Base-by-base conservation (phyloP, 2,797 vertebrate genomes). In the Thunnus albacares region DNA sequence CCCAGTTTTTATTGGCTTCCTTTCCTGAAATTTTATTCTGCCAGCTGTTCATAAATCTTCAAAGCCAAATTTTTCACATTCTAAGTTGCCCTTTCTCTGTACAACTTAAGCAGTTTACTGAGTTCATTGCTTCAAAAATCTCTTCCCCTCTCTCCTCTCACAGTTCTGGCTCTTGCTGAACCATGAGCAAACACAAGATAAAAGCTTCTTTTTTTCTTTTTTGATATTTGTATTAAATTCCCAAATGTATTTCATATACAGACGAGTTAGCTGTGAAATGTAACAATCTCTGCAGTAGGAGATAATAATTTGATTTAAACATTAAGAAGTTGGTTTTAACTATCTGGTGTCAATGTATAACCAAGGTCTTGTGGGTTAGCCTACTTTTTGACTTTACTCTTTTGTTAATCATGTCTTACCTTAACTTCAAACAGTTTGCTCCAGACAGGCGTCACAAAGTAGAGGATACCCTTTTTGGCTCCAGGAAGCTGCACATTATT, bases 401-500 rank as follows among this genome's bases (percentile, higher is more conserved):
- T 43, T 65, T 10, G 67, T 58, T 30, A 10, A 66, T 5, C 55
- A 33, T 47, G 35, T 72, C 77, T 91, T 80, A 96, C 96, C 94
- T 96, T 93, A 10, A 95, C 91, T 87, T 95, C 89, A 71, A 94
- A 90, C 14, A 95, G 91, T 84, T 93, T 94, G 71, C 79, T 82
- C 95, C 95, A 96, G 20, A 92, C 87, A 5, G 96, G 95, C 14
- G 91, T 95, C 69, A 95, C 75, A 79, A 96, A 96, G 91, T 83
- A 96, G 41, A 94, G 75, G 77, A 96, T 92, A 8, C 95, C 95
- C 12, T 93, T 52, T 74, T 75, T 92, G n/a, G 96, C 95, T 71
- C 96, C 96, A 13, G 96, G 95, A 22, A 96, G 93, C 83, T 92
- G 94, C 59, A 94, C 91, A 28, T 95, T 96, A 88, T 96, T 96